phyloP scores from a whole-genome alignment of 2,113 vertebrate genomes.

The Athene noctua region DNA sequence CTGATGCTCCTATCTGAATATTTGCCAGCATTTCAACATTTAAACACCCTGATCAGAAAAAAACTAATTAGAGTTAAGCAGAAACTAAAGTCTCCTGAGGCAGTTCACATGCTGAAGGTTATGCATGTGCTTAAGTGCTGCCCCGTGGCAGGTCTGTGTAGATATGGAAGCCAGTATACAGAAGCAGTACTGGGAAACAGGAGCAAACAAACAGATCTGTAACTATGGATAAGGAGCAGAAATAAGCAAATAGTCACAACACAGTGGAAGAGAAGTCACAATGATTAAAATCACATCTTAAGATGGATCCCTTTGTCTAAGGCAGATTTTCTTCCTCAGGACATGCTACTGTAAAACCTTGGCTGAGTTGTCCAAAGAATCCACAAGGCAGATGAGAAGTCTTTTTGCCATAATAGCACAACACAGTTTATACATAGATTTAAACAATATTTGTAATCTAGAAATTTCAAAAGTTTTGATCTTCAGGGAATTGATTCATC shows the following conservation, averaged over 20 bases:
- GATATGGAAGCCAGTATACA: background rate
- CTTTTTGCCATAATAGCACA: background rate
- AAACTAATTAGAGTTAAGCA: background rate
- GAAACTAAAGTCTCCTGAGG: background rate
- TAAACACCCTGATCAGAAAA: background rate
- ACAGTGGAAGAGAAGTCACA: background rate
- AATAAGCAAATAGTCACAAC: background rate
- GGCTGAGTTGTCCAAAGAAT: background rate
- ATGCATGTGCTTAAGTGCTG: background rate
- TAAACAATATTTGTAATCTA: background rate
- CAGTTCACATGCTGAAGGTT: background rate
- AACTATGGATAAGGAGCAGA: background rate
- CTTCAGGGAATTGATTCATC: background rate
- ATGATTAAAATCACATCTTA: background rate
- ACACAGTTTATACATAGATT: background rate
- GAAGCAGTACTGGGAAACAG: background rate
- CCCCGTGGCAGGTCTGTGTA: background rate
- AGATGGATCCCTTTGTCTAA: background rate
- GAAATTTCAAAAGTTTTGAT: background rate
- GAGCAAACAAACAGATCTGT: background rate
- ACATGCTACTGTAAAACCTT: background rate
- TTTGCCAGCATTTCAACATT: background rate
- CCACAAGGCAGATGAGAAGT: background rate
- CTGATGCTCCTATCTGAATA: background rate
- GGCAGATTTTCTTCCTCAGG: background rate